phyloP scores from a whole-genome alignment of 2,888 invertebrate genomes.

The Cephus pygmeus region DNA sequence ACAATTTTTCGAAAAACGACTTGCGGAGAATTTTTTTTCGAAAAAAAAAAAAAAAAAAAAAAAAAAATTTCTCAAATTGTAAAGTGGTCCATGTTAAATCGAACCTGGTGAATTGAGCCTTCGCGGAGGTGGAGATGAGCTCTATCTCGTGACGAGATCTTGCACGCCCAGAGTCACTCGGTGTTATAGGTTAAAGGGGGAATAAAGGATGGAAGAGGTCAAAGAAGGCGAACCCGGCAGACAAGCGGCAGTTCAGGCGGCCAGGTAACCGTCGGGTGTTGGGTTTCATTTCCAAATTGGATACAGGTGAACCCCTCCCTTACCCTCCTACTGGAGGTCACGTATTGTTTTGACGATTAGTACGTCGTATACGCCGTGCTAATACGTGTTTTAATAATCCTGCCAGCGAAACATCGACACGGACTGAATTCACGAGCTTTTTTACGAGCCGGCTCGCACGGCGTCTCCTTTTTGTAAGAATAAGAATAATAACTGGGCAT shows the following conservation, averaged over 20 bases:
- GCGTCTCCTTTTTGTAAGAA: not conserved
- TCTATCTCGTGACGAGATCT: constrained; percentile 11
- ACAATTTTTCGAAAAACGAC: not conserved
- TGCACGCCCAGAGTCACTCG: not conserved
- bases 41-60: not conserved
- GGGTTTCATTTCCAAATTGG: constrained; percentile 33
- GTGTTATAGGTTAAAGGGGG: not conserved
- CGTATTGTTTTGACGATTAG: constrained; percentile 46
- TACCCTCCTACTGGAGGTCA: constrained; percentile 23
- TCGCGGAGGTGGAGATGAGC: not conserved
- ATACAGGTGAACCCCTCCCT: constrained; percentile 27
- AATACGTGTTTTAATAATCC: constrained; percentile 44
- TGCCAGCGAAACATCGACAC: constrained; percentile 32
- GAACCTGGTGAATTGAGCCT: not conserved
- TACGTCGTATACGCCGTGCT: constrained; percentile 37
- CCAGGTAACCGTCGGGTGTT: constrained; percentile 21
- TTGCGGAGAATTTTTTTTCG: not conserved
- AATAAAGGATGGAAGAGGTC: not conserved
- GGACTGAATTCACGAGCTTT: not conserved
- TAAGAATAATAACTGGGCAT: not conserved
- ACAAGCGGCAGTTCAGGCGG: constrained; percentile 18
- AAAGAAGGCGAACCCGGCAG: constrained; percentile 7
- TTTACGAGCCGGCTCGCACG: not conserved
- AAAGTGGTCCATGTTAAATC: not conserved
- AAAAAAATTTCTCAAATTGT: not conserved